phyloP scores from a whole-genome alignment of 2,888 invertebrate species.

The Cabera pusaria region DNA sequence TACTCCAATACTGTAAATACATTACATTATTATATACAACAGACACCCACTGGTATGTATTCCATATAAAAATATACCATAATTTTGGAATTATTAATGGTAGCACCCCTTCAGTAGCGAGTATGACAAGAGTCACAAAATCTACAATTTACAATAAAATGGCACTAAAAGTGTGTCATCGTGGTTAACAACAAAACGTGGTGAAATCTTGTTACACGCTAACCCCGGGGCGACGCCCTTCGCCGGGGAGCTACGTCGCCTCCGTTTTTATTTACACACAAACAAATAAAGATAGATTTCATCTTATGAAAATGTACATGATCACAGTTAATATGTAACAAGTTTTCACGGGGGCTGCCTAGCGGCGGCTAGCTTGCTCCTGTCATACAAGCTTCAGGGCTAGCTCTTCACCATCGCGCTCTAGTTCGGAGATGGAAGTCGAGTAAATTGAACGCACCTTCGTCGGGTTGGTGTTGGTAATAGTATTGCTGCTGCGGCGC shows the following conservation, averaged over 20 bases:
- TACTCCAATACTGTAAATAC: constrained; percentile 82
- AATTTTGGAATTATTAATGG: constrained; percentile 82
- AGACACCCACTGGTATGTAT: constrained; percentile 81
- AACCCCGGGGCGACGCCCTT: constrained; percentile 74
- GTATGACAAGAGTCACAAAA: constrained; percentile 84
- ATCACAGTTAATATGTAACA: constrained; percentile 84
- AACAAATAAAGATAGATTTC: constrained; percentile 75
- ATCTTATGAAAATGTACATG: constrained; percentile 79
- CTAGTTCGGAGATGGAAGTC: constrained; percentile 83
- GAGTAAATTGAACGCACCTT: constrained; percentile 84
- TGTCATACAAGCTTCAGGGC: constrained; percentile 84
- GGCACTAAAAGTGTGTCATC: constrained; percentile 81
- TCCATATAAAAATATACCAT: constrained; percentile 82
- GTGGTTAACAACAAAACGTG: constrained; percentile 70
- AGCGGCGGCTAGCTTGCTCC: constrained; percentile 80
- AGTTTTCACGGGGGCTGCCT: constrained; percentile 76
- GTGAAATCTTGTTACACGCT: constrained; percentile 84
- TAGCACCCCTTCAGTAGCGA: constrained; percentile 84
- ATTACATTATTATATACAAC: constrained; percentile 80
- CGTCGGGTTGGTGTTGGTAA: constrained; percentile 83
- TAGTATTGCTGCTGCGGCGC: constrained; percentile 80
- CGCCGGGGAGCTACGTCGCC: constrained; percentile 70
- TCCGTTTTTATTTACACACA: constrained; percentile 75
- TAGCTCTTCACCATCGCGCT: constrained; percentile 84
- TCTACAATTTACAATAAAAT: constrained; percentile 81